A percentile compares a stretch with the other conserved stretches of the same genome.
phyloP scores from a whole-genome alignment of 2,113 vertebrate genomes.

The Stigmatopora argus region DNA sequence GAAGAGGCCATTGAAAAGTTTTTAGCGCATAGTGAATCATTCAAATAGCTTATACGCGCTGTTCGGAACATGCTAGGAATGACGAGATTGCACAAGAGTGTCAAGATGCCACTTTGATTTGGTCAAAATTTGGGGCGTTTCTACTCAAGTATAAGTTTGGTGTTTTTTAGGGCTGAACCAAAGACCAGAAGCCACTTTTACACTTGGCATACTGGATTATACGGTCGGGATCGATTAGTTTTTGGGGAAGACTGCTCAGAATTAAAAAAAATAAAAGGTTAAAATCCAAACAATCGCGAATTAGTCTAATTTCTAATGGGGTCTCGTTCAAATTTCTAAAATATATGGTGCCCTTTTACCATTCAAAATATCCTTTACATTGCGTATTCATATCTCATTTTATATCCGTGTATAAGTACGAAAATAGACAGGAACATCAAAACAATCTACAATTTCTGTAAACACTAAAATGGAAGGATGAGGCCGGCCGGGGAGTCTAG shows the following conservation, averaged over 20 bases:
- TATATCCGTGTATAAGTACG: conserved; percentile 45
- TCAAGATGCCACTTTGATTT: not conserved
- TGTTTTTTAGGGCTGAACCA: not conserved
- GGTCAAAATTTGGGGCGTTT: not conserved
- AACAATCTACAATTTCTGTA: conserved; percentile 22
- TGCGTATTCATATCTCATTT: conserved; percentile 11
- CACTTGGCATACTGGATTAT: no score
- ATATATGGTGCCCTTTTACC: not conserved
- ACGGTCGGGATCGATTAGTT: no score
- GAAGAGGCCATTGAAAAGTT: conserved; percentile 25
- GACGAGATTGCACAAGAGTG: not conserved
- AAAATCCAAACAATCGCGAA: not conserved
- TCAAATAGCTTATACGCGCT: not conserved
- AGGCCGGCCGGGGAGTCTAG: not conserved
- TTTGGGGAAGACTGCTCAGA: no score
- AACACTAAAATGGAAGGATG: conserved; percentile 22
- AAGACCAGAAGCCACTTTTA: no score
- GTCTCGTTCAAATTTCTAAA: not conserved
- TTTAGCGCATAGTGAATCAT: not conserved
- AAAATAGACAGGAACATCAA: conserved; percentile 48
- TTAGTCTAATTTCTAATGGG: not conserved
- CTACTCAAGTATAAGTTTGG: not conserved
- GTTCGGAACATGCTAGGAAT: not conserved
- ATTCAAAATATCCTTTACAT: conserved; percentile 41
- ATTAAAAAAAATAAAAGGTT: not conserved